These are phyloP conservation scores for Pseudonaja textilis DNA, from an alignment of 2,113 vertebrate species.

Conservation along the genomic window DNA sequence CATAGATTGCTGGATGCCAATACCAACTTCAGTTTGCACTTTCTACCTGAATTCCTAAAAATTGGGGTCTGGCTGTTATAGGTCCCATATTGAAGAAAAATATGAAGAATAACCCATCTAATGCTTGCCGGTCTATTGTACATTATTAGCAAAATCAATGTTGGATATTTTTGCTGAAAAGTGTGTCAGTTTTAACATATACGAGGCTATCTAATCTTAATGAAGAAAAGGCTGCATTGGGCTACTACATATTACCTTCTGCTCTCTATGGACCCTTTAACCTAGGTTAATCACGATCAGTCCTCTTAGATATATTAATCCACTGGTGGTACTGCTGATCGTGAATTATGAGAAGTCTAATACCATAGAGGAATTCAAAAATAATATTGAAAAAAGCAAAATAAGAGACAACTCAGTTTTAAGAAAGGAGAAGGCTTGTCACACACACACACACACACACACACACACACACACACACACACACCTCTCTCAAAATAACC, in stretches of 20 bases:
- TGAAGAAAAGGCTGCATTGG: not conserved
- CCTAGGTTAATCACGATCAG: not conserved
- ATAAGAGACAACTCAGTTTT: not conserved
- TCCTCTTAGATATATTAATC: not conserved
- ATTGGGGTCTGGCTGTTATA: not conserved
- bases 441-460: not conserved
- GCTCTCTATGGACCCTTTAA: not conserved
- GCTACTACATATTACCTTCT: not conserved
- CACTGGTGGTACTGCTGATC: not conserved
- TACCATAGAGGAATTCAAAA: not conserved
- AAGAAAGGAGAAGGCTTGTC: not conserved
- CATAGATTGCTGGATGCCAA: not conserved
- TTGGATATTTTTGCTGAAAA: not conserved
- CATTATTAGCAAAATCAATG: not conserved
- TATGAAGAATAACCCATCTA: not conserved
- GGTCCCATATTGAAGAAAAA: not conserved
- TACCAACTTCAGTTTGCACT: not conserved
- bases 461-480: not conserved
- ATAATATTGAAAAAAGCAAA: not conserved
- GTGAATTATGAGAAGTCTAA: not conserved
- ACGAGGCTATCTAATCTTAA: not conserved
- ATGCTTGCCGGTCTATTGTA: not conserved
- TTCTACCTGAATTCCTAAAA: not conserved
- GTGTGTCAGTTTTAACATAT: not conserved
- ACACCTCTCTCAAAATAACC: not conserved